Evolutionary conservation across 1,140 invertebrate genomes (phyloP), one percentile per base, ranked within the genome.

Genomic region (Ptiloglossa arizonensis): DNA sequence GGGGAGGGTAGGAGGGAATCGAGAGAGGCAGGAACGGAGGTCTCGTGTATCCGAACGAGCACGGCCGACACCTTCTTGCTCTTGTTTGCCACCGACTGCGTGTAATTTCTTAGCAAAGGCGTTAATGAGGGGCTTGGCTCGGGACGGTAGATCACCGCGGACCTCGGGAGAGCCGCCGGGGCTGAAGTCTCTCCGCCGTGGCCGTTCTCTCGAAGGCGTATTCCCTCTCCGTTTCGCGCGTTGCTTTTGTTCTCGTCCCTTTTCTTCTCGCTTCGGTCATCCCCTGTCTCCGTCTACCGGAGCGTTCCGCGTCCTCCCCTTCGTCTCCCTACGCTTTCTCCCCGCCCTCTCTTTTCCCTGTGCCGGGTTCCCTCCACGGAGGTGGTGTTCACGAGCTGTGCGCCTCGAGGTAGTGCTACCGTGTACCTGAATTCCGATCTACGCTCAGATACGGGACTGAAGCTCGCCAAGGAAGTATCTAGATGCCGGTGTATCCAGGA

Each of bases 361-460:
- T 54, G 41, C 24, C 35, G 44, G 50, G 38, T n/a, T 38, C 32
- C 41, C 41, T 48, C 82, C 79, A 83, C 79, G 75, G 82, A 87
- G 88, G 85, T 89, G 88, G 88, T 89, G 88, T 90, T 89, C 89
- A 88, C 89, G 88, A 89, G 89, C 86, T 87, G 85, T 81, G 83
- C 77, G 90, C 90, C 89, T 90, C 83, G 83, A 90, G 90, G 89
- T 90, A 90, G 87, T 89, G 89, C 90, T 91, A 91, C 90, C 90
- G 90, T 91, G 90, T 92, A 92, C 90, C 90, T 91, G 90, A 92
- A 92, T 92, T 92, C 90, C 90, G 90, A 92, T 92, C 90, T 92
- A 90, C 89, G 87, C 87, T 85, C 82, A 88, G 90, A 91, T 92
- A 91, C 86, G 86, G 83, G 80, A 66, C 85, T 87, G 70, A 79